A percentile compares a stretch with the other conserved stretches of the same genome.
phyloP scores from a whole-genome alignment of 2,888 invertebrate species.

The Amphipyra berbera region DNA sequence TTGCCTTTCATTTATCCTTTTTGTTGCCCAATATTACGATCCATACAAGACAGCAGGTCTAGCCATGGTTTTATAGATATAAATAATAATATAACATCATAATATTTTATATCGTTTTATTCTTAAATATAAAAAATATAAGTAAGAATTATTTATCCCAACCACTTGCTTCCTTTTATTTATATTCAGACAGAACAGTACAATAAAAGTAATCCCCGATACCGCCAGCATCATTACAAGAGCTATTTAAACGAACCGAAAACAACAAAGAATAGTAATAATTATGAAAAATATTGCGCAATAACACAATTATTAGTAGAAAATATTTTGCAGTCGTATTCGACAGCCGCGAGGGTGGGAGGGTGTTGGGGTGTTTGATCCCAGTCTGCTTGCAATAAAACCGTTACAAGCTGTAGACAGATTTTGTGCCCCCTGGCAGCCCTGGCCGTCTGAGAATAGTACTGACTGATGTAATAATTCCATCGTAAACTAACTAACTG shows the following conservation, averaged over 20 bases:
- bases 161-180: conserved; percentile 10
- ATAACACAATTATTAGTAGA: conserved; percentile 50
- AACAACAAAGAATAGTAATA: conserved; percentile 20
- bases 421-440: conserved; percentile 61
- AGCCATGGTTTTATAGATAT: no score
- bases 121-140: no score
- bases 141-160: neutral
- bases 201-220: conserved; percentile 8
- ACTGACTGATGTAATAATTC: conserved; percentile 66
- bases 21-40: no score
- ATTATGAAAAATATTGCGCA: conserved; percentile 37
- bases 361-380: conserved; percentile 59
- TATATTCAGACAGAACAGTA: conserved; percentile 5
- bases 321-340: conserved; percentile 63
- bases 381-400: conserved; percentile 67
- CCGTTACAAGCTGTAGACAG: conserved; percentile 67
- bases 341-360: conserved; percentile 32
- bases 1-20: no score
- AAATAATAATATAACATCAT: no score
- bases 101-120: no score
- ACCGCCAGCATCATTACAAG: conserved; percentile 5
- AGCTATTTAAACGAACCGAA: conserved; percentile 13
- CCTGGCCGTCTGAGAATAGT: conserved; percentile 56
- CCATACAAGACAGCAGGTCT: no score
- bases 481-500: conserved; percentile 59